Percentiles rank a stretch among this genome's conserved stretches.
Conservation (phyloP, 2,888 invertebrate genomes). For the Ormyrus nitidulus region DNA sequence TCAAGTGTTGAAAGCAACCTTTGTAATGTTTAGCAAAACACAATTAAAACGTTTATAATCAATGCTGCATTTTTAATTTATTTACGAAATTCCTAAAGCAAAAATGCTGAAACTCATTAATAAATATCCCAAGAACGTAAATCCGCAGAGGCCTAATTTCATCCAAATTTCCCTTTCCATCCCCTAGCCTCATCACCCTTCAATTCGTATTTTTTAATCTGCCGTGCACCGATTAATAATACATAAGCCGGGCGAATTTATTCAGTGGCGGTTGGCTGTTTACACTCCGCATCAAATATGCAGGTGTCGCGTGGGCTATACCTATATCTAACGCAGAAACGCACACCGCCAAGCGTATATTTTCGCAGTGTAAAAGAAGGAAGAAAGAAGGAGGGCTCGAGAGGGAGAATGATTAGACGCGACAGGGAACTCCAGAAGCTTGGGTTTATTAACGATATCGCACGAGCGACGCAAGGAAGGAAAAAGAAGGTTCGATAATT, state of each 20-base stretch:
- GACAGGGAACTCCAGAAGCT: constrained; percentile 67
- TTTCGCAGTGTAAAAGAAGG: constrained; percentile 49
- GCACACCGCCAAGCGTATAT: constrained; percentile 17
- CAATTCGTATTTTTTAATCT: constrained; percentile 67
- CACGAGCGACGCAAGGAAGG: constrained; percentile 62
- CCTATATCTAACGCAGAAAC: background rate
- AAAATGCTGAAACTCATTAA: background rate
- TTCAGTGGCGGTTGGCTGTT: constrained; percentile 70
- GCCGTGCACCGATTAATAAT: constrained; percentile 67
- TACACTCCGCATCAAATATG: constrained; percentile 73
- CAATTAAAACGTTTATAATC: too few relatives aligned
- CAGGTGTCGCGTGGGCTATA: constrained; percentile 67
- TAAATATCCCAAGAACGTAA: background rate
- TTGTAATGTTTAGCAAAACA: too few relatives aligned
- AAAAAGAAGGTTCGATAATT: constrained; percentile 70
- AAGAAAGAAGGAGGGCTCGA: constrained; percentile 61
- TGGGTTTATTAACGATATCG: constrained; percentile 73
- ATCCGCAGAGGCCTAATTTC: constrained; percentile 46
- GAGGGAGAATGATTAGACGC: constrained; percentile 72
- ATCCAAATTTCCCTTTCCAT: constrained; percentile 36
- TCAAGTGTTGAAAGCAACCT: too few relatives aligned
- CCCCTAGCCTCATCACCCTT: background rate
- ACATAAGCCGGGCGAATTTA: constrained; percentile 68
- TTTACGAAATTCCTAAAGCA: too few relatives aligned
- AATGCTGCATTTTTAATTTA: too few relatives aligned